These are phyloP conservation scores for Orientallactaga sibirica DNA, from an alignment of 2,797 vertebrate genomes.

Conservation along the genomic window DNA sequence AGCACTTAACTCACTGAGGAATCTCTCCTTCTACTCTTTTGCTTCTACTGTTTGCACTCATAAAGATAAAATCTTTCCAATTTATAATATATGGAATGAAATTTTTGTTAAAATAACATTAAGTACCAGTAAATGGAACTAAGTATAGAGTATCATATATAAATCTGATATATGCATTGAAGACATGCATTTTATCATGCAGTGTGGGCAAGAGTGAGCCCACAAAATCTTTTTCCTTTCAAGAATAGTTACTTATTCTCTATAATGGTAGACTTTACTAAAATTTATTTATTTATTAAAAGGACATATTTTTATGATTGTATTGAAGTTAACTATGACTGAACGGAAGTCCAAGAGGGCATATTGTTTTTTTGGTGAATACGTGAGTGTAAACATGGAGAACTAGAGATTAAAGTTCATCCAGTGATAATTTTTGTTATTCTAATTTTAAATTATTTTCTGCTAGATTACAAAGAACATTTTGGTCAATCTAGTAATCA, in stretches of 20 bases:
- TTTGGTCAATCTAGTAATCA: background rate
- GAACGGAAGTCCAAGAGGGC: background rate
- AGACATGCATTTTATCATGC: too few relatives aligned
- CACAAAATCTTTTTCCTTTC: background rate
- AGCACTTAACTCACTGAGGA: too few relatives aligned
- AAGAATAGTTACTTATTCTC: background rate
- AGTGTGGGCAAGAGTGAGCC: background rate
- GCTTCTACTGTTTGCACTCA: background rate
- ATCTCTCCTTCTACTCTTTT: too few relatives aligned
- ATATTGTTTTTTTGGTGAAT: background rate
- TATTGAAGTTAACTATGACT: background rate
- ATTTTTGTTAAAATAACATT: background rate
- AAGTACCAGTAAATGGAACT: too few relatives aligned
- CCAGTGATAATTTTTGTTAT: background rate
- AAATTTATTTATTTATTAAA: background rate
- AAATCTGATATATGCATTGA: too few relatives aligned
- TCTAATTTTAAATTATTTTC: background rate
- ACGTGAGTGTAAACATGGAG: background rate
- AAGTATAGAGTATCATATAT: too few relatives aligned
- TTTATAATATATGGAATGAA: background rate
- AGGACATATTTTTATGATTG: background rate
- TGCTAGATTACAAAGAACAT: background rate
- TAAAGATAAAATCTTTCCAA: background rate
- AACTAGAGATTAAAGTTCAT: background rate
- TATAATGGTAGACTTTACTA: background rate